Evolutionary conservation across 1,140 invertebrate genomes (phyloP).

Genomic region (Odontomachus brunneus): DNA sequence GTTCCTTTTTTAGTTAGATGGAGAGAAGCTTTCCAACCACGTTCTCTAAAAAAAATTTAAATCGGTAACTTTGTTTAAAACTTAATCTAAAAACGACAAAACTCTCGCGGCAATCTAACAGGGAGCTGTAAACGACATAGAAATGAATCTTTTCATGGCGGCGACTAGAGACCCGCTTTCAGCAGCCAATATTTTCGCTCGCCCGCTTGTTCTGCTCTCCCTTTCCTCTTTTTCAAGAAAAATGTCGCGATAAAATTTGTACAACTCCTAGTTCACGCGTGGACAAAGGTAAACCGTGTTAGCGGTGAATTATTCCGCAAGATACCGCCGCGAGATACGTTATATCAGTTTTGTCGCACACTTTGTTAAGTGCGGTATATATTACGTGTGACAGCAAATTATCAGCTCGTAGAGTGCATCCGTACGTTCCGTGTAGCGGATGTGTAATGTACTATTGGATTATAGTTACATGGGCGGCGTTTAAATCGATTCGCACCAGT

Average conservation of each 20-base stretch:
- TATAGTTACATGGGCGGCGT: conserved; percentile 56
- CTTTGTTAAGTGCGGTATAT: conserved; percentile 12
- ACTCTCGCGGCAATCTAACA: too few relatives aligned
- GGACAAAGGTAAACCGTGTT: not conserved
- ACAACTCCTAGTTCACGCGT: not conserved
- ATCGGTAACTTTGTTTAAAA: too few relatives aligned
- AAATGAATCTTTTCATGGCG: too few relatives aligned
- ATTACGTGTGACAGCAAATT: conserved; percentile 48
- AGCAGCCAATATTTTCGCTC: too few relatives aligned
- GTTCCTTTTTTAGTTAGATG: too few relatives aligned
- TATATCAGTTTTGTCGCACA: conserved; percentile 40
- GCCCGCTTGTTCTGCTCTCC: too few relatives aligned
- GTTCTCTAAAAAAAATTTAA: too few relatives aligned
- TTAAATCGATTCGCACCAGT: conserved; percentile 55
- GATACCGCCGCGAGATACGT: conserved; percentile 4
- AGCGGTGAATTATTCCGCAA: conserved; percentile 13
- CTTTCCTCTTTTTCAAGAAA: too few relatives aligned
- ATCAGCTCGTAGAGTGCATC: conserved; percentile 48
- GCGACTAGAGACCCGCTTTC: too few relatives aligned
- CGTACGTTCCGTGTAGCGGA: conserved; percentile 41
- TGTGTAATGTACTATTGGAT: conserved; percentile 59
- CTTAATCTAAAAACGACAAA: too few relatives aligned
- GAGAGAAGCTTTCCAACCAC: too few relatives aligned
- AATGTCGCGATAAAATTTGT: not conserved
- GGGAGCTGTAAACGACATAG: too few relatives aligned